These are phyloP conservation scores for Tilapia sparmanii DNA, from an alignment of 2,113 vertebrate genomes.

Conservation along the genomic window DNA sequence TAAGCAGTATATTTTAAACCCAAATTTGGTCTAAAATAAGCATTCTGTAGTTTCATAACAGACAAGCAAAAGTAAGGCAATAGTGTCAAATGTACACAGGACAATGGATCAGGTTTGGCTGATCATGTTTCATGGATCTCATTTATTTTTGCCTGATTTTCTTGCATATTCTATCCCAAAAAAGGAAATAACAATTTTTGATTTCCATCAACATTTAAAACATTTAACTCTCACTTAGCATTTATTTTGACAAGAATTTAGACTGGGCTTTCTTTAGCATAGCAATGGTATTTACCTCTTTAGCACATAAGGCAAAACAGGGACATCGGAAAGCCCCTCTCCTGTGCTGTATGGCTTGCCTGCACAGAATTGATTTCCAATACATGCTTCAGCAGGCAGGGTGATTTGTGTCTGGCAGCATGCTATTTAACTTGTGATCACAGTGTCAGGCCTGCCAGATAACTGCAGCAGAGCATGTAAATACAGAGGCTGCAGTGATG, in stretches of 20 bases:
- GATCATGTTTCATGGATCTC: neutral
- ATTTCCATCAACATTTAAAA: neutral
- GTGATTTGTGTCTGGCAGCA: constrained; percentile 6
- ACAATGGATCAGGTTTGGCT: neutral
- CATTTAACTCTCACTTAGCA: neutral
- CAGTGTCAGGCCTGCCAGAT: neutral
- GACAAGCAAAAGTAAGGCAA: neutral
- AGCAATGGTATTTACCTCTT: constrained; percentile 1
- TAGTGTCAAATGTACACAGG: neutral
- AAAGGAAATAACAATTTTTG: neutral
- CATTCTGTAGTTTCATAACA: neutral
- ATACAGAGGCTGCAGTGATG: neutral
- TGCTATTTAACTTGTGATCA: constrained; percentile 1
- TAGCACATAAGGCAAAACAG: neutral
- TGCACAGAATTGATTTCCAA: constrained; percentile 54
- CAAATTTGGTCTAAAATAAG: neutral
- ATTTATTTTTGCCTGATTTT: neutral
- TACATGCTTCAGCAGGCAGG: constrained; percentile 51
- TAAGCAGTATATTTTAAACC: neutral
- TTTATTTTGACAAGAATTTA: neutral
- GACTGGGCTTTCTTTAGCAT: neutral
- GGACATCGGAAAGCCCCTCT: constrained; percentile 9
- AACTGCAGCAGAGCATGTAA: neutral
- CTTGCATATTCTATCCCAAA: neutral
- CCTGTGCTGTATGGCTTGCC: constrained; percentile 28